Conservation (phyloP, 2,888 invertebrate genomes). For the Tridacna gigas region DNA sequence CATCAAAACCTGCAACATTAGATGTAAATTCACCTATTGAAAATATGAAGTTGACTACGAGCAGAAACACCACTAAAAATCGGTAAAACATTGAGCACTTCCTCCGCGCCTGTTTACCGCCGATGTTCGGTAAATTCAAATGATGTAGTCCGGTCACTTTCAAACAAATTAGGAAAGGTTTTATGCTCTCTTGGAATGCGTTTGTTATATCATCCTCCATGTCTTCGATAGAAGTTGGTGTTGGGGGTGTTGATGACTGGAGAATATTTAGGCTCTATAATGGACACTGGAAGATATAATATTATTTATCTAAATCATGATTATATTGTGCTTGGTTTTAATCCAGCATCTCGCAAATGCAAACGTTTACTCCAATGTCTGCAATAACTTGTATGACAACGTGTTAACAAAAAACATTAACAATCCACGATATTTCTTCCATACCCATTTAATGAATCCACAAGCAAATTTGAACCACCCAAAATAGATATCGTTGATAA, state of each 20-base stretch:
- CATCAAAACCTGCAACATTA: constrained; percentile 55
- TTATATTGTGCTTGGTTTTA: too few species aligned
- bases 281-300: neutral
- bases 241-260: neutral
- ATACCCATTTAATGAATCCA: too few species aligned
- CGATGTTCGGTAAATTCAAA: neutral
- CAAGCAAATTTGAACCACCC: too few species aligned
- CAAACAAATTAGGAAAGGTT: constrained; percentile 45
- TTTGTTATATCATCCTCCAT: neutral
- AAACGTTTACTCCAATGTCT: too few species aligned
- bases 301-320: neutral
- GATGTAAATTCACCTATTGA: constrained; percentile 54
- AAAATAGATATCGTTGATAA: too few species aligned
- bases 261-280: neutral
- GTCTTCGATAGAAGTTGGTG: neutral
- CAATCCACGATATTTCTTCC: too few species aligned
- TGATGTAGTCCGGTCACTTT: constrained; percentile 55
- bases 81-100: constrained; percentile 35
- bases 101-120: neutral
- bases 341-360: too few species aligned
- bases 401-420: too few species aligned
- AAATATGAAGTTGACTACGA: constrained; percentile 59
- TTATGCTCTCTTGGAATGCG: constrained; percentile 24
- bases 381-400: too few species aligned
- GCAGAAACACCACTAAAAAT: constrained; percentile 48